Base-by-base conservation (phyloP, 1,140 invertebrate species). In the Penaeus japonicus region DNA sequence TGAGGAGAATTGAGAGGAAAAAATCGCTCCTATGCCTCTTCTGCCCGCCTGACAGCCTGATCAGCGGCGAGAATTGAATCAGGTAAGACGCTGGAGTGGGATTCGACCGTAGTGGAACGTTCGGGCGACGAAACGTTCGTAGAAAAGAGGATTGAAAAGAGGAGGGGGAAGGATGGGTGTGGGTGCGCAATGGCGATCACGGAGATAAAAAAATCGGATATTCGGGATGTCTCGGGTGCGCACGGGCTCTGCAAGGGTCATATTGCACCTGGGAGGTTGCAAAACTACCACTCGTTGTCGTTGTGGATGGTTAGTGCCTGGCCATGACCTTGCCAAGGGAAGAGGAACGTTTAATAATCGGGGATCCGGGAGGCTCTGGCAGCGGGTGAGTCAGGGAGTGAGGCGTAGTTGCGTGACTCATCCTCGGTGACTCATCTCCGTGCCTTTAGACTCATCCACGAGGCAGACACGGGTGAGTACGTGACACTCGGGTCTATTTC, bases 31-130 rank as follows among this genome's bases (percentile, higher is more conserved):
- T 75, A 87, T 87, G 86, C 59, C 39, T 73, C 54, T 82, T 70
- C 62, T 75, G 77, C 62, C 80, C 86, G 75, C 86, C 59, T 81
- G 78, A 87, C 86, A 57, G 62, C 86, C 86, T 87, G 35, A 81
- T 65, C 62, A 87, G 79, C 30, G 78, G 79, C 79, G 79, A n/a
- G 54, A 47, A 82, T 17, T 73, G 39, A 81, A 27, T 30, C 30
- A 87, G 65, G 86, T 87, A 27, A 75, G 86, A 82, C 18, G 32
- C 27, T 22, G 77, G 65, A 73, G 32, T 32, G 12, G 12, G 10
- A 22, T 4, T 15, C 55, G 15, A 17, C 7, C 2, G 1, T 0
- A 35, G 18, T 24, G 54, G n/a, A 70, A 65, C 79, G 47, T 70
- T 30, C 12, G 53, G 75, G 39, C 27, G 24, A 17, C 1, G 18